phyloP scores from a whole-genome alignment of 2,797 vertebrate species.

The Labroides dimidiatus region DNA sequence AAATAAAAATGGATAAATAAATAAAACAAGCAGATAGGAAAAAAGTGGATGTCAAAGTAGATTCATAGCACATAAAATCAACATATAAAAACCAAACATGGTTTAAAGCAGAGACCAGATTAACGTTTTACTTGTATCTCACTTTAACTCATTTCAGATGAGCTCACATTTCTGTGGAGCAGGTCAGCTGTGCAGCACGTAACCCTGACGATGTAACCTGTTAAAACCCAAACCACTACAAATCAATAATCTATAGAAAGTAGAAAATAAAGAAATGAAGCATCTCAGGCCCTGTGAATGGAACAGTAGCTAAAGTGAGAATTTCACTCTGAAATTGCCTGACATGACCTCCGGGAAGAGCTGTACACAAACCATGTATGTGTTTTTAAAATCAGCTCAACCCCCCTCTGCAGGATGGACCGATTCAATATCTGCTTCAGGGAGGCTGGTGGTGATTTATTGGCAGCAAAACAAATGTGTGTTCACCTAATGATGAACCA shows the following conservation, averaged over 20 bases:
- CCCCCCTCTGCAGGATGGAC: slow-evolving; percentile 78
- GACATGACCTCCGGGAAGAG: neutral
- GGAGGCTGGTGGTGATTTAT: slow-evolving; percentile 89
- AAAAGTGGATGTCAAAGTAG: too few relatives aligned
- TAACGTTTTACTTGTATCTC: too few relatives aligned
- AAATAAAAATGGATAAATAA: too few relatives aligned
- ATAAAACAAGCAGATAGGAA: too few relatives aligned
- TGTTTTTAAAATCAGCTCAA: slow-evolving; percentile 62
- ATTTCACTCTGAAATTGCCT: neutral
- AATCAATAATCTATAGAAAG: neutral
- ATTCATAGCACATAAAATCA: too few relatives aligned
- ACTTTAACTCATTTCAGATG: too few relatives aligned
- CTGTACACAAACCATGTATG: neutral
- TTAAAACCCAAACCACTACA: neutral
- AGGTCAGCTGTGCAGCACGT: neutral
- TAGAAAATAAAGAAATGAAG: neutral
- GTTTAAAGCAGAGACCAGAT: too few relatives aligned
- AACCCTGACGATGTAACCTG: neutral
- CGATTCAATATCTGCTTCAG: slow-evolving; percentile 86
- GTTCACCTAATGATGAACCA: slow-evolving; percentile 89
- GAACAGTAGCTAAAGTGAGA: neutral
- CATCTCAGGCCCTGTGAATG: too few relatives aligned
- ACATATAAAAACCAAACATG: too few relatives aligned
- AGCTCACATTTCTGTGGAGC: too few relatives aligned
- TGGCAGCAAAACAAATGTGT: slow-evolving; percentile 92